phyloP scores from a whole-genome alignment of 2,888 invertebrate genomes.

The Myopa testacea region DNA sequence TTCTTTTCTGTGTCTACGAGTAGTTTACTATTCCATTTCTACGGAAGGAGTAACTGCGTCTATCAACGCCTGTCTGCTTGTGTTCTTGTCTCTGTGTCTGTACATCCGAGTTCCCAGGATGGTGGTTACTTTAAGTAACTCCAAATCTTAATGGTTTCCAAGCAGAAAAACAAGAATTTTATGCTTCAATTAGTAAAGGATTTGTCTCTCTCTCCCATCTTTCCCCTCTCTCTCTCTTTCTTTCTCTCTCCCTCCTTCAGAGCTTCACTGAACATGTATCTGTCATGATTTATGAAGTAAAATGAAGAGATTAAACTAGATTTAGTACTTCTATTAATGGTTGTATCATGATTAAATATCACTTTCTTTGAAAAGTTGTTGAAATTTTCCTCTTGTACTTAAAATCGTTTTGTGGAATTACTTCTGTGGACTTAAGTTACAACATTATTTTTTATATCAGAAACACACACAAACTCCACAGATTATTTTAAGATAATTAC shows the following conservation, averaged over 20 bases:
- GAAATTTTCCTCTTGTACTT: background rate
- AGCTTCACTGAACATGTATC: no score
- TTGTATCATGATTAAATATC: no score
- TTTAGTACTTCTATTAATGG: no score
- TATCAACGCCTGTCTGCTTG: background rate
- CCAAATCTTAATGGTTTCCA: background rate
- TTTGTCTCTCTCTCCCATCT: no score
- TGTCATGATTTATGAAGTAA: no score
- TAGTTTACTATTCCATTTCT: background rate
- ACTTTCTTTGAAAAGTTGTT: background rate
- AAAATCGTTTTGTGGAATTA: no score
- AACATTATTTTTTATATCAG: background rate
- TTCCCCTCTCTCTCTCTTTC: no score
- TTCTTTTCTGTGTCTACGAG: background rate
- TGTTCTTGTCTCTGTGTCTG: background rate
- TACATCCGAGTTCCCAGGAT: background rate
- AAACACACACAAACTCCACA: background rate
- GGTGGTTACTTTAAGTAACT: background rate
- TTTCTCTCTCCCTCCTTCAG: no score
- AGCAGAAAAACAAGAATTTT: background rate
- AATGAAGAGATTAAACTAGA: no score
- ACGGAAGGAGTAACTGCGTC: background rate
- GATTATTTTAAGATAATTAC: background rate
- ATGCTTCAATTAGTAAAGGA: background rate
- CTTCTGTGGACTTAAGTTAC: background rate